Percentiles rank a stretch among this genome's conserved stretches.
Conservation (phyloP, 35 echinoderm and acorn worm genomes). For the Lytechinus variegatus region DNA sequence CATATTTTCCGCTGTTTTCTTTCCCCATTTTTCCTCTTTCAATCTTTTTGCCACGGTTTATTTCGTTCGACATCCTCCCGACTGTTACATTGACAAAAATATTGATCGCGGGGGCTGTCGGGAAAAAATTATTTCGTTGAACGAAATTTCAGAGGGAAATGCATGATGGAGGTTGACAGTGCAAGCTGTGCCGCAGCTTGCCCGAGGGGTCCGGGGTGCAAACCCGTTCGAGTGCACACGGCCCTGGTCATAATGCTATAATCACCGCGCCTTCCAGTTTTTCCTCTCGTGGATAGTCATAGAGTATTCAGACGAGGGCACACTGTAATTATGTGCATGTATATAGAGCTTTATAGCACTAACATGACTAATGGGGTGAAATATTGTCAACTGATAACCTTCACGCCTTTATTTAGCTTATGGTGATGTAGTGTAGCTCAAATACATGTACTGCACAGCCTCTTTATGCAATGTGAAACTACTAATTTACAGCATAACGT, state of each 20-base stretch:
- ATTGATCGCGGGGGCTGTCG: constrained; percentile 6
- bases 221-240: background rate
- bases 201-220: background rate
- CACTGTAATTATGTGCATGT: background rate
- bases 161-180: background rate
- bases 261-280: background rate
- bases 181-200: background rate
- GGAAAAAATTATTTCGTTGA: constrained; percentile 20
- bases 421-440: background rate
- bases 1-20: background rate
- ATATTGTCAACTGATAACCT: background rate
- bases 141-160: background rate
- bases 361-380: background rate
- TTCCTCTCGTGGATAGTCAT: background rate
- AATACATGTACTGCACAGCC: background rate
- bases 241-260: background rate
- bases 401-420: background rate
- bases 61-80: background rate
- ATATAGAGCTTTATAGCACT: background rate
- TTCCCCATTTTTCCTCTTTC: background rate
- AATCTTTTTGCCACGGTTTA: background rate
- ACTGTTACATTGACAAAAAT: background rate
- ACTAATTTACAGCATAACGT: no score
- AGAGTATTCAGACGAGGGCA: background rate
- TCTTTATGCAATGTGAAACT: background rate